These are phyloP conservation scores for Bombus turneri DNA, from an alignment of 1,140 invertebrate species.

Conservation along the genomic window DNA sequence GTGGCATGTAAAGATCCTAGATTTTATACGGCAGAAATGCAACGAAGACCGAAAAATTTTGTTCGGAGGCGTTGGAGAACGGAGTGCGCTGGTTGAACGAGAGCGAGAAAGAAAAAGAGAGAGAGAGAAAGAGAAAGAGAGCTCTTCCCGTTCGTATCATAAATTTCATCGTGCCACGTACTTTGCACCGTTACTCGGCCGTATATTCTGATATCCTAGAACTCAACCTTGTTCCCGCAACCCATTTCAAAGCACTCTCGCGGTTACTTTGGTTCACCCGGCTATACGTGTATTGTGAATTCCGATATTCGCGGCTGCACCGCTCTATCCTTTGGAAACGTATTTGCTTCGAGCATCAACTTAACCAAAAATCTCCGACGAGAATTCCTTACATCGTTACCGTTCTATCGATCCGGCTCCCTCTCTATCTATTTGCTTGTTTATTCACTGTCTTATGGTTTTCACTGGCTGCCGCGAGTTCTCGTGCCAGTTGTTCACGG, in stretches of 20 bases:
- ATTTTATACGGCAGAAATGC: neutral
- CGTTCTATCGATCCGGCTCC: neutral
- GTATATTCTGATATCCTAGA: conserved; percentile 68
- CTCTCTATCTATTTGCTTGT: neutral
- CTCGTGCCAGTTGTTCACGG: neutral
- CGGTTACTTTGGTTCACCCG: conserved; percentile 68
- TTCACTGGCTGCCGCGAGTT: neutral
- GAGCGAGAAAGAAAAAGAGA: neutral
- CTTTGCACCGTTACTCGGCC: conserved; percentile 63
- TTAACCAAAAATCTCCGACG: conserved; percentile 51
- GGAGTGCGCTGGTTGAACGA: too few species aligned
- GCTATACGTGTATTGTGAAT: conserved; percentile 65
- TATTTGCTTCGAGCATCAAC: conserved; percentile 39
- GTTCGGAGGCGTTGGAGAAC: conserved; percentile 9
- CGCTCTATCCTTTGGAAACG: conserved; percentile 46
- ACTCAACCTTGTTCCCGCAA: conserved; percentile 70
- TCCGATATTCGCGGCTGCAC: conserved; percentile 64
- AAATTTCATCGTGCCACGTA: conserved; percentile 59
- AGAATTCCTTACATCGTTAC: conserved; percentile 39
- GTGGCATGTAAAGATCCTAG: conserved; percentile 3
- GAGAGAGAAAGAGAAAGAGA: neutral
- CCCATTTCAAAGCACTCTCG: conserved; percentile 69
- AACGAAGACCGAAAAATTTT: conserved; percentile 54
- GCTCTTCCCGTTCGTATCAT: conserved; percentile 41
- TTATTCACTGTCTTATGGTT: conserved; percentile 33